Evolutionary conservation across 2,797 vertebrate genomes (phyloP).

Genomic region (Gymnodraco acuticeps): DNA sequence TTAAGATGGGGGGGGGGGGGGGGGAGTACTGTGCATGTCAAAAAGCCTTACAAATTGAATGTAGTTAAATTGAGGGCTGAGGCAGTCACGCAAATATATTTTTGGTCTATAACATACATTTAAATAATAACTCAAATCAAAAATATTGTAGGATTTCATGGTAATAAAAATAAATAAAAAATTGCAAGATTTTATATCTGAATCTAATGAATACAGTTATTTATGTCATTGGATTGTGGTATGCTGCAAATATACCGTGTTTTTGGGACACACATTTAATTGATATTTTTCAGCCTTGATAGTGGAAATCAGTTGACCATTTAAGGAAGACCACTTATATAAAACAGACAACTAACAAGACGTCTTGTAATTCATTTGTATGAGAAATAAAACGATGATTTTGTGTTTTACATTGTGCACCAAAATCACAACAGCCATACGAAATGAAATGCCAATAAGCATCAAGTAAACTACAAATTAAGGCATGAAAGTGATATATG

Average conservation of each 20-base stretch:
- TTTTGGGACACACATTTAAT: neutral
- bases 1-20: slow-evolving; percentile 38
- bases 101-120: neutral
- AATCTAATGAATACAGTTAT: neutral
- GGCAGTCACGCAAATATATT: neutral
- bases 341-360: neutral
- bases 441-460: neutral
- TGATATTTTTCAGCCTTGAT: neutral
- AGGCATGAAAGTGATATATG: neutral
- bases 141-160: neutral
- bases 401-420: neutral
- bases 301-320: neutral
- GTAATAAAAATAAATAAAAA: neutral
- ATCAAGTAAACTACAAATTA: neutral
- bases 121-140: neutral
- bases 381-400: neutral
- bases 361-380: neutral
- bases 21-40: slow-evolving; percentile 31
- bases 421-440: neutral
- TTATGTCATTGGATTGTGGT: neutral
- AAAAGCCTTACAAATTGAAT: slow-evolving; percentile 30
- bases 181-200: neutral
- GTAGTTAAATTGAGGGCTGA: neutral
- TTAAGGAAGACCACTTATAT: neutral
- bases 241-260: neutral